phyloP scores from a whole-genome alignment of 2,888 invertebrate species.

The Nemotelus pantherinus region DNA sequence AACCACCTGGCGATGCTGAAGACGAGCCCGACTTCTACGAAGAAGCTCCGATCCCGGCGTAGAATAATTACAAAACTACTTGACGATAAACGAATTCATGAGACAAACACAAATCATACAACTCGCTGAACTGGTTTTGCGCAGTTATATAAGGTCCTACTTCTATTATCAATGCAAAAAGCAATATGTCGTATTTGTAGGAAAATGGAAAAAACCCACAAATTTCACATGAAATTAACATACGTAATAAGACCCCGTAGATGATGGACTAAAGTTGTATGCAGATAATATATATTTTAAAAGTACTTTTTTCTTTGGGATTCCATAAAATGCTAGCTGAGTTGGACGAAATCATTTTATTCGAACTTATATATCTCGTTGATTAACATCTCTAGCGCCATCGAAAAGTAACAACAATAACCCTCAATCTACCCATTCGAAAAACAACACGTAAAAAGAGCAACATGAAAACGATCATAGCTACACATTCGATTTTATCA shows the following conservation, averaged over 20 bases:
- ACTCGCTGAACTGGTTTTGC: not conserved
- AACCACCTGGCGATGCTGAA: conserved; percentile 81
- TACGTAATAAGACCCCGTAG: conserved; percentile 5
- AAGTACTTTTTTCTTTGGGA: not conserved
- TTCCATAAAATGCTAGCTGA: no score
- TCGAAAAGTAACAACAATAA: no score
- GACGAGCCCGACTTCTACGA: conserved; percentile 96
- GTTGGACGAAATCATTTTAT: no score
- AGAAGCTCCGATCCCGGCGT: conserved; percentile 86
- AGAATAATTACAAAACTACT: not conserved
- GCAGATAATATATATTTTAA: conserved; percentile 23
- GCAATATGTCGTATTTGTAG: conserved; percentile 28
- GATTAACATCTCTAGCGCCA: no score
- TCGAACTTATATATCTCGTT: no score
- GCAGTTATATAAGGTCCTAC: not conserved
- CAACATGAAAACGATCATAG: no score
- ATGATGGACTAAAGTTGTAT: conserved; percentile 34
- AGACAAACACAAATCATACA: not conserved
- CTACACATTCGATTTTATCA: no score
- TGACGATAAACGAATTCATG: not conserved
- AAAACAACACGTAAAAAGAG: no score
- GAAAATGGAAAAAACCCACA: not conserved
- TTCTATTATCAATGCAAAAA: conserved; percentile 27
- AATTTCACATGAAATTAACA: conserved; percentile 9
- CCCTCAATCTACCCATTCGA: no score